Conservation (phyloP, 2,888 invertebrate genomes). For the Idaea aversata region DNA sequence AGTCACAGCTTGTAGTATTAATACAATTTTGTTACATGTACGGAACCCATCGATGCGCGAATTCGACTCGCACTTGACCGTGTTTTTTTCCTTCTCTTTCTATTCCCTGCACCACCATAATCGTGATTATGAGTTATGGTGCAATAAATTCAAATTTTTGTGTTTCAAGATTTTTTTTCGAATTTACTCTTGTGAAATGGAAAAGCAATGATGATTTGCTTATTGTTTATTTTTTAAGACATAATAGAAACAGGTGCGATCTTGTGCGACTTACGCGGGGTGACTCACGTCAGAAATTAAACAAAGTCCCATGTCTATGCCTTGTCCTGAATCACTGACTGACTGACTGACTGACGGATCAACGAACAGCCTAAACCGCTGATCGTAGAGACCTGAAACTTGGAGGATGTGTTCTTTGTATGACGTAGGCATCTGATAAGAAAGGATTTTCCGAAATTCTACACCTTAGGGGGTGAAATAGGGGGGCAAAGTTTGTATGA, state of each 20-base stretch:
- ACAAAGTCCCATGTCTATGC: too few species aligned
- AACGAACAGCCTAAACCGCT: too few species aligned
- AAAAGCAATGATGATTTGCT: neutral
- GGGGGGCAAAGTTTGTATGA: too few species aligned
- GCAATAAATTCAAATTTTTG: constrained; percentile 35
- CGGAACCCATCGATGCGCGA: neutral
- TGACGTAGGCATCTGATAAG: too few species aligned
- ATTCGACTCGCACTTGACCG: constrained; percentile 10
- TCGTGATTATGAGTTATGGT: constrained; percentile 62
- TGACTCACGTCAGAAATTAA: too few species aligned
- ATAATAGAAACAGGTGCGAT: neutral
- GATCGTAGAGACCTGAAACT: too few species aligned
- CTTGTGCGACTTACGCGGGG: neutral
- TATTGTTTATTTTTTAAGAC: neutral
- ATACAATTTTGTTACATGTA: neutral
- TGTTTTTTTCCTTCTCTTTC: constrained; percentile 35
- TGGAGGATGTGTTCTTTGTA: too few species aligned
- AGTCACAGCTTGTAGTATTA: too few species aligned
- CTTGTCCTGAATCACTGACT: too few species aligned
- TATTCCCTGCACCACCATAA: constrained; percentile 39
- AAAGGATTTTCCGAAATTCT: too few species aligned
- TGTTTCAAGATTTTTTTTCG: neutral
- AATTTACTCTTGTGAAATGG: neutral
- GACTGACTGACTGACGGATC: too few species aligned
- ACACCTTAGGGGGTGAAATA: too few species aligned